Conservation (phyloP, 2,888 invertebrate species). For the Pristionchus fissidentatus region DNA sequence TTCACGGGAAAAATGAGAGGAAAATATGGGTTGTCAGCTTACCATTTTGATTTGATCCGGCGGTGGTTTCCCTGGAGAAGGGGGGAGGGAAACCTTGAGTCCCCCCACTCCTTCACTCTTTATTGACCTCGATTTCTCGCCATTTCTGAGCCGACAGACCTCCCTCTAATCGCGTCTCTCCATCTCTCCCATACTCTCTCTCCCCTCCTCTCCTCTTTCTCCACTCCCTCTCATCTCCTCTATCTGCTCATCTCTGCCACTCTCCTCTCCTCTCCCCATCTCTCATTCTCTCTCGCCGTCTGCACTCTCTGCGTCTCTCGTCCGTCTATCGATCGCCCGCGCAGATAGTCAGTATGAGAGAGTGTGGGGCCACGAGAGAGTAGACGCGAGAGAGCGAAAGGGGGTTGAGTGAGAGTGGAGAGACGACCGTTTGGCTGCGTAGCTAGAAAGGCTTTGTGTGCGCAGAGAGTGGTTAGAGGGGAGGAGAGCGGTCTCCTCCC, state of each 20-base stretch:
- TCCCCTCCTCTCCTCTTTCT: conserved; percentile 26
- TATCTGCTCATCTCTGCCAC: too few species aligned
- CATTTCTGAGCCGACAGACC: conserved; percentile 37
- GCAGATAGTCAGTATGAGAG: neutral
- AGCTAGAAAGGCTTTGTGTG: neutral
- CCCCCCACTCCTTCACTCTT: conserved; percentile 3
- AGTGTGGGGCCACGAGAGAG: neutral
- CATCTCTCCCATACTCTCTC: conserved; percentile 21
- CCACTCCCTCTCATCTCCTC: neutral
- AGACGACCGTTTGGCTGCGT: neutral
- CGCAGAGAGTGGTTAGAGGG: neutral
- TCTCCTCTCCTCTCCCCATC: neutral
- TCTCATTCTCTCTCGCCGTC: neutral
- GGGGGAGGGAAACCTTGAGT: neutral
- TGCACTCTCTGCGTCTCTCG: too few species aligned
- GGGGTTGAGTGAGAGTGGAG: neutral
- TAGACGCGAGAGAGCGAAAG: neutral
- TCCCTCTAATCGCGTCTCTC: conserved; percentile 19
- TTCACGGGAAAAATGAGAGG: too few species aligned
- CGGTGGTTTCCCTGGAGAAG: too few species aligned
- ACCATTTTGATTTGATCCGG: too few species aligned
- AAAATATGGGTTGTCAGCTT: too few species aligned
- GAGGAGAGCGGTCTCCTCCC: neutral
- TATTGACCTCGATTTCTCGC: conserved; percentile 20
- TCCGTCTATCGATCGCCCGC: neutral